A percentile compares a stretch with the other conserved stretches of the same genome.
Conservation (phyloP, 2,113 vertebrate species). For the Merops nubicus region DNA sequence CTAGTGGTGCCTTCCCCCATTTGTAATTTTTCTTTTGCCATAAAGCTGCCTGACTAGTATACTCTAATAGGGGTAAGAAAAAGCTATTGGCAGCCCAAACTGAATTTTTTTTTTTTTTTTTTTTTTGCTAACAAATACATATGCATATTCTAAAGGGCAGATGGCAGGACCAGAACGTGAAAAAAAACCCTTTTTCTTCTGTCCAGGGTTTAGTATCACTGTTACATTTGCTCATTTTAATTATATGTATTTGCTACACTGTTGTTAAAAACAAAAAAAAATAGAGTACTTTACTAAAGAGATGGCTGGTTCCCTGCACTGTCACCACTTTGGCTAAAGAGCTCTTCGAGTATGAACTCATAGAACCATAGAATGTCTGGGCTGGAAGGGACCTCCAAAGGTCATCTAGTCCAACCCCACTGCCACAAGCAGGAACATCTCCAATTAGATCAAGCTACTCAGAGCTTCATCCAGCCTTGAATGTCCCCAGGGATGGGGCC, state of each 20-base stretch:
- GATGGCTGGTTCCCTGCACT: neutral
- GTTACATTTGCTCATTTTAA: neutral
- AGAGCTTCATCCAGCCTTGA: too few relatives aligned
- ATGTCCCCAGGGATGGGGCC: too few relatives aligned
- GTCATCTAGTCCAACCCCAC: too few relatives aligned
- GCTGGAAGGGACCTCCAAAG: too few relatives aligned
- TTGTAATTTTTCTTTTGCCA: neutral
- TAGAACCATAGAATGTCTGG: too few relatives aligned
- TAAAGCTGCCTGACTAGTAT: neutral
- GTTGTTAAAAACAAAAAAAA: neutral
- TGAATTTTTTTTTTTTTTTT: too few relatives aligned
- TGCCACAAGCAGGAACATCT: too few relatives aligned
- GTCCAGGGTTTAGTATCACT: neutral
- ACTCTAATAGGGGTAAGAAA: neutral
- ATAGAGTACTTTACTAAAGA: neutral
- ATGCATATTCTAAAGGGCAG: neutral
- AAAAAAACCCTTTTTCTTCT: neutral
- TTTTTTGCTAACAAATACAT: neutral
- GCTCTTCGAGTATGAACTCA: too few relatives aligned
- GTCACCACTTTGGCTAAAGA: neutral
- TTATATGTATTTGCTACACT: neutral
- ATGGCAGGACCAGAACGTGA: neutral
- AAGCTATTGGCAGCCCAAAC: neutral
- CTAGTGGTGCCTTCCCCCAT: neutral
- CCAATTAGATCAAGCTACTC: too few relatives aligned